These are phyloP conservation scores for Cosmia pyralina DNA, from an alignment of 2,888 invertebrate genomes.

Conservation along the genomic window DNA sequence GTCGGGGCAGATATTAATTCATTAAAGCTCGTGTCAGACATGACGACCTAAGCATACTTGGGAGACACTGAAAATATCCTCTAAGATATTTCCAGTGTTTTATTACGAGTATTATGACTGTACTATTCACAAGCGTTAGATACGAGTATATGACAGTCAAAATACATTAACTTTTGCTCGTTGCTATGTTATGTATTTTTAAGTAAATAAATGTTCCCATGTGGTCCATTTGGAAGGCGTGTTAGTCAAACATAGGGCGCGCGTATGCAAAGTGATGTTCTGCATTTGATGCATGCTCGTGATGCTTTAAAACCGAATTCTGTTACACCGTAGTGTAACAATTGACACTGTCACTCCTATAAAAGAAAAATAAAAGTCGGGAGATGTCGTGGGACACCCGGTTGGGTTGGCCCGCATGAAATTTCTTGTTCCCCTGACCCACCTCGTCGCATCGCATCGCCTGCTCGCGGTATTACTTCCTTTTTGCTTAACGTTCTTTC, in stretches of 20 bases:
- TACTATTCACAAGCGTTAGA: background rate
- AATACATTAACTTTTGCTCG: slow-evolving; percentile 14
- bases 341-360: background rate
- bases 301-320: slow-evolving; percentile 60
- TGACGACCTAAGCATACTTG: too few relatives aligned
- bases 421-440: too few relatives aligned
- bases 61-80: too few relatives aligned
- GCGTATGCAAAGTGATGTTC: slow-evolving; percentile 76
- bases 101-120: too few relatives aligned
- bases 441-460: too few relatives aligned
- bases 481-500: too few relatives aligned
- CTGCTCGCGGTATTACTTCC: too few relatives aligned
- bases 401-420: too few relatives aligned
- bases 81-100: too few relatives aligned
- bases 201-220: slow-evolving; percentile 46
- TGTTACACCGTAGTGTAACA: slow-evolving; percentile 67
- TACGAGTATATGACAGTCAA: slow-evolving; percentile 7
- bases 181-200: slow-evolving; percentile 8
- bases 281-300: slow-evolving; percentile 77
- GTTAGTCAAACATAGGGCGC: slow-evolving; percentile 75
- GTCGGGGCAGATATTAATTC: too few relatives aligned
- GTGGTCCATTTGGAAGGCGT: slow-evolving; percentile 65
- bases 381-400: too few relatives aligned
- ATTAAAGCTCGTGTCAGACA: too few relatives aligned
- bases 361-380: background rate